Base-by-base conservation (phyloP, 2,888 invertebrate species). In the Cephus nigrinus region DNA sequence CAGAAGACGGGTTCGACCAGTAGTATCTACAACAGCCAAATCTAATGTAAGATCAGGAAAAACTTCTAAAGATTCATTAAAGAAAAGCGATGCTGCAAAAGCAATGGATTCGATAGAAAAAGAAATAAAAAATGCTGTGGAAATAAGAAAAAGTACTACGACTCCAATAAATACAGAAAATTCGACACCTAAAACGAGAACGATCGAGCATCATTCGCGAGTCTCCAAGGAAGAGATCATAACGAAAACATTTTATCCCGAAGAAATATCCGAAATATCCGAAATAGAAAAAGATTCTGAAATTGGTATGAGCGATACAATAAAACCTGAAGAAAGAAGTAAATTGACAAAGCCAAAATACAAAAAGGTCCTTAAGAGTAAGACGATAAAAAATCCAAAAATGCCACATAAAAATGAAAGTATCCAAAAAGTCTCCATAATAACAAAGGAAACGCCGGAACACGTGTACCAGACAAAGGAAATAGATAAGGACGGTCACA, bases 221-320 rank as follows among this genome's bases (percentile, higher is more conserved):
- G 84, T 88, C 15, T 86, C 88, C 1, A 88, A 87, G 35, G 86
- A 87, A 76, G 85, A 88, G 69, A 87, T 84, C 23, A 83, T 87
- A 36, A 87, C 85, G 1, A 86, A 86, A 75, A 86, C 85, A 2
- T 82, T 82, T 30, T 87, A 84, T 76, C 87, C 87, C 1, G 74
- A 79, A 31, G 78, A 78, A 1, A 77, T 80, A 12, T 33, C 69
- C 32, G 34, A 35, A 68, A 68, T 75, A 12, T 30, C 30, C 5
- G 69, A 69, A 32, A 32, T 69, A 32, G 69, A 69, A 12, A 69
- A 30, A 32, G 55, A 34, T 69, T 35, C 35, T 32, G 31, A 15
- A 36, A 32, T 9, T 36, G 55, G 31, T 31, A 73, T 68, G 11
- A 32, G 12, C 35, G 1, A 76, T 23, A 68, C 1, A 36, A n/a